Base-by-base conservation (phyloP, 1,140 invertebrate genomes). In the Zaprionus davidi region DNA sequence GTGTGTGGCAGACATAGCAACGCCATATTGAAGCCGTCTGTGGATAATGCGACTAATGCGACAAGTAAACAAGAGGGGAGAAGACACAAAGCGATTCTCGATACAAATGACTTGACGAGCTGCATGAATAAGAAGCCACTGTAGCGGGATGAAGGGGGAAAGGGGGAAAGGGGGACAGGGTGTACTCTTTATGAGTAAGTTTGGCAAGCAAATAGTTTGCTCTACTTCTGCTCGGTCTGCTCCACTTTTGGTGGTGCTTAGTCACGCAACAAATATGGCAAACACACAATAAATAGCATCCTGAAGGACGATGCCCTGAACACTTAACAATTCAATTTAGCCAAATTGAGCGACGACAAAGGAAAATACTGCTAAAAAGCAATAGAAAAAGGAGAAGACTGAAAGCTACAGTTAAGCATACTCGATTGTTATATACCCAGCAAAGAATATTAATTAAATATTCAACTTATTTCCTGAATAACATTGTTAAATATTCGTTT, bases 291-390 rank as follows among this genome's bases (percentile, higher is more conserved):
- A 41, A 44, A 74, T 78, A 70, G 64, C 78, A 78, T 78, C 58
- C 58, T 53, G 64, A 46, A 68, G 65, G 53, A 57, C 71, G 41
- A 57, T 51, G 53, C 64, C 79, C 62, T 41, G 6, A 11, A 55
- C 26, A 80, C 38, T 77, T 67, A 70, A 74, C 73, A 81, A 85
- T 71, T 85, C 70, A 81, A 85, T 84, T 81, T 81, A 53, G 69
- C 41, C 69, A 56, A 83, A 66, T 77, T 44, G 15, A 65, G 44
- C 13, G 41, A 46, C 11, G 26, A 36, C 51, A 44, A 55, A 28
- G 53, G 9, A 57, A 79, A 66, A 24, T 66, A 62, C 20, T 13
- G 20, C 11, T 13, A 24, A 9, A 22, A 51, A 41, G 15, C n/a
- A 51, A 22, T 17, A 4, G 17, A n/a, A 24, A 51, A 51, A 17